phyloP scores from a whole-genome alignment of 2,113 vertebrate genomes.

The Phainopepla nitens region DNA sequence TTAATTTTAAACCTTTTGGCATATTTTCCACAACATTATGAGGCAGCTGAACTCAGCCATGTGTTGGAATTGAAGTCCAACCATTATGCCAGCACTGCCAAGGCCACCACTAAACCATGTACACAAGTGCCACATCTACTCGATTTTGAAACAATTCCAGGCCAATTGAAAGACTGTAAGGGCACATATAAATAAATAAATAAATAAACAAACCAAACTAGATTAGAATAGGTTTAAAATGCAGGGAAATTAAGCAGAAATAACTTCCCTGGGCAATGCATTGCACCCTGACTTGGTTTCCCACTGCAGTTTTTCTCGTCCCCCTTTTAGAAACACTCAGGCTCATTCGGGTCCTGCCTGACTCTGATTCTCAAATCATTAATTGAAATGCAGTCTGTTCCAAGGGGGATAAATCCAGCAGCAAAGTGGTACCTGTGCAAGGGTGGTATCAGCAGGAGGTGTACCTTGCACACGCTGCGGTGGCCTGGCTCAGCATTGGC shows the following conservation, averaged over 20 bases:
- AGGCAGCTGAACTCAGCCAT: background rate
- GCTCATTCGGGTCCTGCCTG: background rate
- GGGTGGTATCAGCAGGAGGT: background rate
- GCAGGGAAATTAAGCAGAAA: background rate
- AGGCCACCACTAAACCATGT: background rate
- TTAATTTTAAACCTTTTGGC: background rate
- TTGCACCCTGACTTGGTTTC: background rate
- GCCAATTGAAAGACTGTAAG: background rate
- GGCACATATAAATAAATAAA: background rate
- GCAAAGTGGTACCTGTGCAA: background rate
- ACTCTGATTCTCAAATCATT: background rate
- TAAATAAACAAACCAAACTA: background rate
- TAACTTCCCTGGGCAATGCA: background rate
- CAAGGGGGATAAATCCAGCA: background rate
- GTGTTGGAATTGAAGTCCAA: background rate
- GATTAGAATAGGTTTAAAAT: background rate
- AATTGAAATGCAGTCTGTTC: background rate
- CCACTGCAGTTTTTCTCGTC: background rate
- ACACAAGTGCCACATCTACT: background rate
- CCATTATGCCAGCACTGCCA: background rate
- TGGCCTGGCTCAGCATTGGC: background rate
- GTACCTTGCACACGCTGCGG: accelerated
- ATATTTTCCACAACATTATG: background rate
- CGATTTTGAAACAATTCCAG: background rate
- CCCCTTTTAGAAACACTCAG: background rate